Evolutionary conservation across 2,888 invertebrate genomes (phyloP), one percentile per base, ranked within the genome.

Genomic region (Ypsolopha sequella): DNA sequence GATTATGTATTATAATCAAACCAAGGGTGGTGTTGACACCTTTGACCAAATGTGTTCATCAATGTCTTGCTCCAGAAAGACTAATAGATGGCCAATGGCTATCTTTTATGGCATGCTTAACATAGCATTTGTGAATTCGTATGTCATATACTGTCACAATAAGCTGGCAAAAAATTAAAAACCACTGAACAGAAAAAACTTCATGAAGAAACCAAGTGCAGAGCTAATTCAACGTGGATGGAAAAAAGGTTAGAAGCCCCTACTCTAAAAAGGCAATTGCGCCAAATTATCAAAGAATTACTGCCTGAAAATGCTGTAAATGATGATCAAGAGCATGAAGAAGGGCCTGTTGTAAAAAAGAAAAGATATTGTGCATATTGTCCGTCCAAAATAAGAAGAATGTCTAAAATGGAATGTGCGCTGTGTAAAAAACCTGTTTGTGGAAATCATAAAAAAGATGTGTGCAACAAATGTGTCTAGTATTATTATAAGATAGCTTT

Each of bases 101-200:
- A n/a, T n/a, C n/a, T n/a, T 54, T 52, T 53, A 54, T 48, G 50
- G 50, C 11, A 52, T 52, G n/a, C 41, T 54, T 13, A 59, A 62
- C 45, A 59, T 60, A 47, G 51, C 57, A n/a, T 58, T 54, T 54
- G 53, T 60, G 3, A 60, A 58, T 36, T 49, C 51, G 6, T 56
- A 56, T 47, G 44, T 59, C 14, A 58, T 57, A 44, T 58, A 59
- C 41, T 45, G 49, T 38, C 55, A 55, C 47, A 59, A 56, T 53
- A 36, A 50, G 8, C 34, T 53, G 14, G 14, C 48, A 38, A 58
- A 55, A 46, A 24, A 51, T 38, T 48, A 57, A 53, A 59, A 59
- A 51, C 55, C 53, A 44, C 58, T 52, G 38, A 52, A 48, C 39
- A 48, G 57, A 36, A 52, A 52, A 51, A 46, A 56, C 10, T 55